A percentile compares a stretch with the other conserved stretches of the same genome.
Evolutionary conservation across 2,797 vertebrate species (phyloP).

Genomic region (Phrynocephalus forsythii): DNA sequence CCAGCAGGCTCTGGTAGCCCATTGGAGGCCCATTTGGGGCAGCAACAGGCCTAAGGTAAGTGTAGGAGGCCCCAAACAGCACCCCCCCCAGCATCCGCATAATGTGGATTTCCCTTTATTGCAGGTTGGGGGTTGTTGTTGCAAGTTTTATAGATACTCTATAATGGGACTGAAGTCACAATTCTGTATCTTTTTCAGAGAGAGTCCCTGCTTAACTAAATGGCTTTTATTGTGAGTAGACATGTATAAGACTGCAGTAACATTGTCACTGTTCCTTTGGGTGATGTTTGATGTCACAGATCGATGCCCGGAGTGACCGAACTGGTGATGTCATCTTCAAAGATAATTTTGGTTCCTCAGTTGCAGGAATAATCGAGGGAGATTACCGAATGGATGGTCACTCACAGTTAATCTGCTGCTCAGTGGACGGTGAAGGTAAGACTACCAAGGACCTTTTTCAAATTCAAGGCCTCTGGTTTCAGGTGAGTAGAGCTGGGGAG

Average conservation of each 20-base stretch:
- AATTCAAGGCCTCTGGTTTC: constrained; percentile 27
- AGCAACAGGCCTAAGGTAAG: too few species aligned
- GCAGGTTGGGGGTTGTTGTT: too few species aligned
- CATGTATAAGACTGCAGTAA: not conserved
- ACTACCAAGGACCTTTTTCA: constrained; percentile 1
- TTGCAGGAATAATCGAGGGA: constrained; percentile 94
- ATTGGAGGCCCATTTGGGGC: too few species aligned
- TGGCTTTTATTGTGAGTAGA: not conserved
- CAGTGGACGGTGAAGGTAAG: constrained; percentile 93
- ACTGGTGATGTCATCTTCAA: constrained; percentile 98
- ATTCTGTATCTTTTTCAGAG: not conserved
- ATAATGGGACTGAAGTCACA: not conserved
- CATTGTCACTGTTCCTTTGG: not conserved
- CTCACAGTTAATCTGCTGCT: constrained; percentile 93
- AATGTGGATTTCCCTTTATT: too few species aligned
- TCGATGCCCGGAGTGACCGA: constrained; percentile 95
- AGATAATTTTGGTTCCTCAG: constrained; percentile 93
- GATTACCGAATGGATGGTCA: constrained; percentile 97
- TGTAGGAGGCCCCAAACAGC: too few species aligned
- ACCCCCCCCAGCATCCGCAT: too few species aligned
- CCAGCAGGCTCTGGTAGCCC: too few species aligned
- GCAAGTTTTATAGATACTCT: too few species aligned
- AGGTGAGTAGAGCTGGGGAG: not conserved
- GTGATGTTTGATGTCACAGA: constrained; percentile 76
- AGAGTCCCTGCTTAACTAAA: not conserved